phyloP scores from a whole-genome alignment of 2,888 invertebrate genomes.

The Dendrolimus pini region DNA sequence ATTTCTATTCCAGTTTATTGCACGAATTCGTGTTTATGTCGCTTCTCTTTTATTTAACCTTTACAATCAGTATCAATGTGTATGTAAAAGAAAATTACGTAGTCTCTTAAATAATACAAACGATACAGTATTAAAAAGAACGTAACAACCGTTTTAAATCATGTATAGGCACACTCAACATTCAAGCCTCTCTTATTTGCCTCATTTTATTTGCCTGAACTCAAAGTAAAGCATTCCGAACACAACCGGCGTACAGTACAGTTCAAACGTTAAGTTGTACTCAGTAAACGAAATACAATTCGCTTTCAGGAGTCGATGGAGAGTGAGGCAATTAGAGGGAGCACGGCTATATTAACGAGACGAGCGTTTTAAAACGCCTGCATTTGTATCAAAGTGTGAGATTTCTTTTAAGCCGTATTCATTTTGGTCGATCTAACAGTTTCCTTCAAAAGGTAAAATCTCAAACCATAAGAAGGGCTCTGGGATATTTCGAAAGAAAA shows the following conservation, averaged over 20 bases:
- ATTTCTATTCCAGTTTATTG: too few relatives aligned
- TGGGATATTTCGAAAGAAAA: too few relatives aligned
- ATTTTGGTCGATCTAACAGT: too few relatives aligned
- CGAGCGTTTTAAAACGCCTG: conserved; percentile 7
- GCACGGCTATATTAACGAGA: conserved; percentile 3
- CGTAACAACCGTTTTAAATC: not conserved
- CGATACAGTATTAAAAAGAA: not conserved
- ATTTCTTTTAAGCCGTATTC: too few relatives aligned
- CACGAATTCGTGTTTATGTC: too few relatives aligned
- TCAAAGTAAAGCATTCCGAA: not conserved
- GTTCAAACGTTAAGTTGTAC: conserved; percentile 17
- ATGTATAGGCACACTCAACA: not conserved
- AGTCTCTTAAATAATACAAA: too few relatives aligned
- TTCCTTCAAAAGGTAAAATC: too few relatives aligned
- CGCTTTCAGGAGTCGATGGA: conserved; percentile 15
- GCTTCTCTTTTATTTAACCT: too few relatives aligned
- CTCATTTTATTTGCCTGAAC: conserved; percentile 2
- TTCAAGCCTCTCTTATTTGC: not conserved
- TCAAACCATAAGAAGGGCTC: too few relatives aligned
- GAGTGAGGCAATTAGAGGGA: conserved; percentile 21
- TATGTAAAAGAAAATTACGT: too few relatives aligned
- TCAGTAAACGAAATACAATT: conserved; percentile 19
- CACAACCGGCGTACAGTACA: not conserved
- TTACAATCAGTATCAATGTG: too few relatives aligned
- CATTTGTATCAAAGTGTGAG: too few relatives aligned